phyloP scores from a whole-genome alignment of 2,888 invertebrate genomes.

The Ectropis crepuscularia region DNA sequence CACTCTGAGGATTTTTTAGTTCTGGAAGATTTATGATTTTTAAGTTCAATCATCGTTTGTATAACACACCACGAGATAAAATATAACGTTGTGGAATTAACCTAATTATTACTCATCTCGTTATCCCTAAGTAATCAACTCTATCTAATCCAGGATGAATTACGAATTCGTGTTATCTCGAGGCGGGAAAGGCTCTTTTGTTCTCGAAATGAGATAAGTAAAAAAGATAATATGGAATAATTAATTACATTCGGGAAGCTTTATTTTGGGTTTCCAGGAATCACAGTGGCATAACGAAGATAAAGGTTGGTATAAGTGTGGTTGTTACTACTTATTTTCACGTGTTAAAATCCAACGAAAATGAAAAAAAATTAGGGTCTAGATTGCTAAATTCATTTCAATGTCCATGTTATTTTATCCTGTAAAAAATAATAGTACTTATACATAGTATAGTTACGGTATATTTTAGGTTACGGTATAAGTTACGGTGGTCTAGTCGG shows the following conservation, averaged over 20 bases:
- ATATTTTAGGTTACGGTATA: too few species aligned
- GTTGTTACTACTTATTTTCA: too few species aligned
- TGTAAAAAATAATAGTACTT: too few species aligned
- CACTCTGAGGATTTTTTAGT: too few species aligned
- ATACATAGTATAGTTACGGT: too few species aligned
- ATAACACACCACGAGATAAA: slow-evolving; percentile 4
- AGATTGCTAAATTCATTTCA: too few species aligned
- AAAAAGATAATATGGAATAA: not conserved
- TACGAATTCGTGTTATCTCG: slow-evolving; percentile 7
- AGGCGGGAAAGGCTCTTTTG: not conserved
- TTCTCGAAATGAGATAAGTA: not conserved
- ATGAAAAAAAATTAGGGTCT: too few species aligned
- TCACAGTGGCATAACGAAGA: not conserved
- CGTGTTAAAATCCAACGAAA: too few species aligned
- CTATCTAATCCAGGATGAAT: slow-evolving; percentile 7
- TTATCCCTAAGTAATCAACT: not conserved
- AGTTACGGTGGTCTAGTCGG: too few species aligned
- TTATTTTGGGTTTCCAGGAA: not conserved
- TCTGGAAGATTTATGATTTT: not conserved
- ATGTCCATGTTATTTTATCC: too few species aligned
- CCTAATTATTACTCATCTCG: slow-evolving; percentile 6
- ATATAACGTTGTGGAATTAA: not conserved
- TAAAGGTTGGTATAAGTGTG: not conserved
- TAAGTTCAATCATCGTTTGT: not conserved
- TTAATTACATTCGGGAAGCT: not conserved